Conservation (phyloP, 2,113 vertebrate genomes). For the Xenopus borealis region DNA sequence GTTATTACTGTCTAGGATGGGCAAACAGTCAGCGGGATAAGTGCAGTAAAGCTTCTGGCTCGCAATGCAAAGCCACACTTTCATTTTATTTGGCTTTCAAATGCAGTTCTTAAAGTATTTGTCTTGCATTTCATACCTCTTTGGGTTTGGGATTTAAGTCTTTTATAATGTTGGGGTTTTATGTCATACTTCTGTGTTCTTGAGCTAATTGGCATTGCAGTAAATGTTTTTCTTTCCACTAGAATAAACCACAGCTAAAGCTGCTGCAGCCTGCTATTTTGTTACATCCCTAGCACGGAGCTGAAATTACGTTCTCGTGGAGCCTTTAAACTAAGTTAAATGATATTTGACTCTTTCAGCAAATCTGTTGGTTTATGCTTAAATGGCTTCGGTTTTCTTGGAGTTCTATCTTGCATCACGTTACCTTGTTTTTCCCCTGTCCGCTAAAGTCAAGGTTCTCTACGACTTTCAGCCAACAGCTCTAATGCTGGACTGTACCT, state of each 20-base stretch:
- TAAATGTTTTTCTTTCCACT: slow-evolving; percentile 71
- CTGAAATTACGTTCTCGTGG: slow-evolving; percentile 67
- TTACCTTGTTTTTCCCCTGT: slow-evolving; percentile 60
- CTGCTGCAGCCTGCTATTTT: slow-evolving; percentile 71
- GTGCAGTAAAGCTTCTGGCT: slow-evolving; percentile 53
- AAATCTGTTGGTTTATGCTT: slow-evolving; percentile 76
- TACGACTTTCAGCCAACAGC: slow-evolving; percentile 57
- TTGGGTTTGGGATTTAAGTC: slow-evolving; percentile 75
- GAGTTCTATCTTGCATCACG: slow-evolving; percentile 64
- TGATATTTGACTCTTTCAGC: slow-evolving; percentile 73
- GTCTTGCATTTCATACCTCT: slow-evolving; percentile 69
- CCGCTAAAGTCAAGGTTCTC: slow-evolving; percentile 60
- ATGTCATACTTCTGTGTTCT: slow-evolving; percentile 62
- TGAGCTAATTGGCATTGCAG: slow-evolving; percentile 76
- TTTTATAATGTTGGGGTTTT: slow-evolving; percentile 69
- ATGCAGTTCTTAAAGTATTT: slow-evolving; percentile 63
- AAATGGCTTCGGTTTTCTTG: slow-evolving; percentile 74
- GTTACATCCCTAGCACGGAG: slow-evolving; percentile 67
- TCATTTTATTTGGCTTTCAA: slow-evolving; percentile 60
- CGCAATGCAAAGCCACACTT: slow-evolving; percentile 51
- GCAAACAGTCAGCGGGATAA: slow-evolving; percentile 54
- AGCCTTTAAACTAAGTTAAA: slow-evolving; percentile 69
- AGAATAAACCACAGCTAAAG: slow-evolving; percentile 76
- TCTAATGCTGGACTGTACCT: slow-evolving; percentile 42
- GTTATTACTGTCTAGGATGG: slow-evolving; percentile 38